Evolutionary conservation across 2,113 vertebrate genomes (phyloP).

Genomic region (Pardalotus punctatus): DNA sequence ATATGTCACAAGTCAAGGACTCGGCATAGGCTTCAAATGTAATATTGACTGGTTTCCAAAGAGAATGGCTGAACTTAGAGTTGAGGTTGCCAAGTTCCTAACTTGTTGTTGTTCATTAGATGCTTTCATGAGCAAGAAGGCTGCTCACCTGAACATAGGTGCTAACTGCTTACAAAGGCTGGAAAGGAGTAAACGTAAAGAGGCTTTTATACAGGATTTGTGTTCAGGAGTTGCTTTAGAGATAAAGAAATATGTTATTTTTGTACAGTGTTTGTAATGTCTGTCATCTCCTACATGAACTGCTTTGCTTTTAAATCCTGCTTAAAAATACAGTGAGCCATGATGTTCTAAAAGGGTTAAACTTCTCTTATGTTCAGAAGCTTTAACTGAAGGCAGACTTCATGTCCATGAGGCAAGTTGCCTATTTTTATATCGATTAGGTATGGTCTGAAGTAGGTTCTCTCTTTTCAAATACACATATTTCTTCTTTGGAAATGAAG

Average conservation of each 20-base stretch:
- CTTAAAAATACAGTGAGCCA: background rate
- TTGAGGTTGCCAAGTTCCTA: background rate
- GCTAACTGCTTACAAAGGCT: background rate
- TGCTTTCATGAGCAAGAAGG: background rate
- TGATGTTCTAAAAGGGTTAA: background rate
- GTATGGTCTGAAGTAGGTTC: background rate
- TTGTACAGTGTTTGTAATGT: background rate
- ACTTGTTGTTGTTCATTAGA: background rate
- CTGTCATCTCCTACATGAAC: background rate
- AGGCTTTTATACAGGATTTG: background rate
- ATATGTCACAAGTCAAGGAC: background rate
- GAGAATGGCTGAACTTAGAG: background rate
- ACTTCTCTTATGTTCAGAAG: background rate
- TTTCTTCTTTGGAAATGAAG: slow-evolving; percentile 2
- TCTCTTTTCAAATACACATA: background rate
- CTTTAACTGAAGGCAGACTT: background rate
- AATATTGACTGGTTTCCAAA: background rate
- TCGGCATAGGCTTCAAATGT: background rate
- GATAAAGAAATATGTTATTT: background rate
- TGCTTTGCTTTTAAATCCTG: background rate
- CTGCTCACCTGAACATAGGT: background rate
- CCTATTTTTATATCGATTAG: background rate
- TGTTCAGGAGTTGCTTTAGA: background rate
- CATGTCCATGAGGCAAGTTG: background rate
- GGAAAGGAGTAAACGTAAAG: background rate